phyloP scores from a whole-genome alignment of 2,113 vertebrate species.

The Baryphthengus martii region DNA sequence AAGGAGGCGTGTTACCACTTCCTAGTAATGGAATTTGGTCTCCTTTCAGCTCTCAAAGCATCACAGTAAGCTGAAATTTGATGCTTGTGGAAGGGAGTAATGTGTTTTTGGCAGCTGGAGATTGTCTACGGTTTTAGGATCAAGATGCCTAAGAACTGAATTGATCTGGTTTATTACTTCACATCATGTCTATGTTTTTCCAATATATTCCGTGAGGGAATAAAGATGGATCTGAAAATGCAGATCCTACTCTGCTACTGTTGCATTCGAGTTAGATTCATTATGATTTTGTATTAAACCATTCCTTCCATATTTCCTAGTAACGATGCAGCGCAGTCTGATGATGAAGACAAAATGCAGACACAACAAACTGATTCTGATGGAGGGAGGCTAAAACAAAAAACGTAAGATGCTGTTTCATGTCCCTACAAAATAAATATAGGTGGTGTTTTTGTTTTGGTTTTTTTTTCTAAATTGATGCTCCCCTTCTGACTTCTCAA shows the following conservation, averaged over 20 bases:
- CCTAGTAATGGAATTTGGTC: background rate
- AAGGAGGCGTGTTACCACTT: background rate
- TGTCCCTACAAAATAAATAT: background rate
- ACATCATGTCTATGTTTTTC: background rate
- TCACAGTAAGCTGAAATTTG: background rate
- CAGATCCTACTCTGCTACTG: background rate
- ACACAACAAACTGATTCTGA: constrained; percentile 85
- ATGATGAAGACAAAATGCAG: constrained; percentile 94
- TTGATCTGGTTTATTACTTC: background rate
- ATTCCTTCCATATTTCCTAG: constrained; percentile 65
- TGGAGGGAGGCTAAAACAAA: constrained; percentile 95
- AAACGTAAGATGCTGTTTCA: constrained; percentile 81
- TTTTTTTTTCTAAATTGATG: background rate
- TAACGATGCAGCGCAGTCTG: constrained; percentile 93
- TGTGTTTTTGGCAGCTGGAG: background rate
- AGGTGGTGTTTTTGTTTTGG: too few species aligned
- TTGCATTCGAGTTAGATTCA: background rate
- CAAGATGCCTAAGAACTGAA: background rate
- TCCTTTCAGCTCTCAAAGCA: background rate
- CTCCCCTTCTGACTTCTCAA: background rate
- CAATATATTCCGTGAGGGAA: background rate
- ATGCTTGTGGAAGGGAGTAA: background rate
- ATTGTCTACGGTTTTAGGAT: background rate
- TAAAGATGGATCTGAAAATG: background rate
- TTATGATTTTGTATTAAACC: background rate